Conservation (phyloP, 2,888 invertebrate genomes). For the Phorcus lineatus region DNA sequence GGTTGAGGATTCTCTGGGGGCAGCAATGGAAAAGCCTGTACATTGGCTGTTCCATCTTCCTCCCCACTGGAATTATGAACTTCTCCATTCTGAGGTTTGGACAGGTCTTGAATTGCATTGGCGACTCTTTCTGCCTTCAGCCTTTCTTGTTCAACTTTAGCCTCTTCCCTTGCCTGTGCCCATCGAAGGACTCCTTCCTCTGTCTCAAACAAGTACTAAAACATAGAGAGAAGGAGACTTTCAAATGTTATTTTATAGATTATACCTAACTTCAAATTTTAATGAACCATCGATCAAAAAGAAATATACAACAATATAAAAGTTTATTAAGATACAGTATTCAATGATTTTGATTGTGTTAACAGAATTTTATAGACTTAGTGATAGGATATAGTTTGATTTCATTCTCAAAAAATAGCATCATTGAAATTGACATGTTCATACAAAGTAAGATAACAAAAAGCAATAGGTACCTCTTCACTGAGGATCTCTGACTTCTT, state of each 20-base stretch:
- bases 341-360: too few relatives aligned
- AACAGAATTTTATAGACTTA: too few relatives aligned
- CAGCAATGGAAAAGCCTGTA: conserved; percentile 2
- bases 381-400: too few relatives aligned
- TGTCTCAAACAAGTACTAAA: conserved; percentile 67
- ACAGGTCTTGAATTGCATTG: conserved; percentile 13
- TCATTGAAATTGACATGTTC: too few relatives aligned
- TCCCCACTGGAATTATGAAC: conserved; percentile 23
- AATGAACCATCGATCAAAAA: background rate
- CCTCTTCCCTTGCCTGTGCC: conserved; percentile 61
- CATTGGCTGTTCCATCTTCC: conserved; percentile 26
- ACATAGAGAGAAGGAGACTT: conserved; percentile 23
- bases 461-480: conserved; percentile 40
- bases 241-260: too few relatives aligned
- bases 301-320: background rate
- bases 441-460: too few relatives aligned
- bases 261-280: background rate
- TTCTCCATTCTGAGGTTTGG: conserved; percentile 6
- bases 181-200: conserved; percentile 68
- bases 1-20: conserved; percentile 36
- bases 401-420: too few relatives aligned
- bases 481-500: conserved; percentile 32
- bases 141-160: conserved; percentile 34
- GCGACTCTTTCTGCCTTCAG: conserved; percentile 33
- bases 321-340: too few relatives aligned